Evolutionary conservation across 2,797 vertebrate genomes (phyloP), one percentile per base, ranked within the genome.

Genomic region (Gobio occitaniae): DNA sequence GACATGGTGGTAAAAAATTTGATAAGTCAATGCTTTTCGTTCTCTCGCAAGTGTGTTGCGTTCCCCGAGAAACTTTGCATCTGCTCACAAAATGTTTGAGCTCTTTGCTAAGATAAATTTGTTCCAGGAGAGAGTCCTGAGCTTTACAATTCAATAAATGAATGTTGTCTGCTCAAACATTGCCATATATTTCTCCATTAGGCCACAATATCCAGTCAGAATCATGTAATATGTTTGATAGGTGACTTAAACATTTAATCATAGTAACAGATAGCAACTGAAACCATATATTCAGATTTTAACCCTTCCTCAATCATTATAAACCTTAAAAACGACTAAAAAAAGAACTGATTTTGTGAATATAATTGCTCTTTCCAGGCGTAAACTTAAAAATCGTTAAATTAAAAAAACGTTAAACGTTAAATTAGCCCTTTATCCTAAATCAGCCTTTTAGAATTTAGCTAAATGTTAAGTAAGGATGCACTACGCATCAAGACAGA

Each of bases 151-250:
- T 36, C 41, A 54, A n/a, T 21, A 47, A 82, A 56, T 84, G 82
- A 84, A 88, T 68, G 32, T 84, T n/a, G 44, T 65, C 66, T 87
- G 77, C 78, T 86, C 78, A 86, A 44, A 32, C 11, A 21, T 17
- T 52, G 17, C 50, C 44, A 12, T 52, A 4, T 4, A 29, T 74
- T 36, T 59, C 19, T 59, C 54, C 17, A n/a, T 59, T 59, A 56
- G 7, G 50, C 5, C 17, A 75, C 9, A 29, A 52, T 6, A 52
- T 77, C 11, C 11, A 16, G 21, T 59, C 6, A 15, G 29, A 66
- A 66, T 66, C 13, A 3, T 17, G 25, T 21, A 9, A n/a, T 59
- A 21, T 59, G 4, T 61, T 61, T 61, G 21, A 61, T 25, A 2
- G 21, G 21, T 48, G 48, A 48, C 48, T 15, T 48, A 59, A 59